Conservation (phyloP, 2,797 vertebrate species). For the Merluccius polli region DNA sequence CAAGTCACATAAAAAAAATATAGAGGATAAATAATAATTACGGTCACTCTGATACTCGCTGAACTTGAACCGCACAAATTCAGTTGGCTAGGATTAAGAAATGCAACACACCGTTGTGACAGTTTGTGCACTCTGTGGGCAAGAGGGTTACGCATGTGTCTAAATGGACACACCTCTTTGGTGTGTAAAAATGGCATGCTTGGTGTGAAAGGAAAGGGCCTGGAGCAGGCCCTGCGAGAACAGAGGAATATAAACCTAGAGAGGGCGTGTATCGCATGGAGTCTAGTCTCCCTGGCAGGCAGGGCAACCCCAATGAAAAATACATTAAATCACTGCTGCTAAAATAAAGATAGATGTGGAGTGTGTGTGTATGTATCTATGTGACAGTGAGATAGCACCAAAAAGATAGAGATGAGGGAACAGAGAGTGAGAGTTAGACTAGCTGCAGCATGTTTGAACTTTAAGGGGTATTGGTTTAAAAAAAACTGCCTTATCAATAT, state of each 20-base stretch:
- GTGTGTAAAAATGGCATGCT: not conserved
- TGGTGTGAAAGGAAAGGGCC: not conserved
- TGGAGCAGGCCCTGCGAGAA: constrained; percentile 1
- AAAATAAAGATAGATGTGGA: constrained; percentile 46
- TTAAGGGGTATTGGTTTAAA: constrained; percentile 10
- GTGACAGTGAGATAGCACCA: not conserved
- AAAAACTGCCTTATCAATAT: constrained; percentile 9
- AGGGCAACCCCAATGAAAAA: constrained; percentile 43
- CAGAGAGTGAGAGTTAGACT: not conserved
- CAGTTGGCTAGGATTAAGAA: not conserved
- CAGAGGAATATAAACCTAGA: constrained; percentile 6
- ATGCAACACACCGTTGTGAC: not conserved
- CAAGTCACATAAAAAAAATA: not conserved
- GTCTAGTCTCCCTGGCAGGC: constrained; percentile 36
- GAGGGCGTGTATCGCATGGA: constrained; percentile 20
- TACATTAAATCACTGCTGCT: constrained; percentile 43
- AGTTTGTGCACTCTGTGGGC: not conserved
- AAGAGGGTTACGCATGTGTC: not conserved
- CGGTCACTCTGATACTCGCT: not conserved
- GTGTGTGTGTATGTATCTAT: constrained; percentile 11
- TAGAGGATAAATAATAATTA: not conserved
- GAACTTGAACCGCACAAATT: not conserved
- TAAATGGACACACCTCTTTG: not conserved
- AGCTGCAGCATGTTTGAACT: constrained; percentile 5
- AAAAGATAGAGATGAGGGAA: not conserved